Evolutionary conservation across 1,140 invertebrate genomes (phyloP), one percentile per base, ranked within the genome.

Genomic region (Popillia japonica): DNA sequence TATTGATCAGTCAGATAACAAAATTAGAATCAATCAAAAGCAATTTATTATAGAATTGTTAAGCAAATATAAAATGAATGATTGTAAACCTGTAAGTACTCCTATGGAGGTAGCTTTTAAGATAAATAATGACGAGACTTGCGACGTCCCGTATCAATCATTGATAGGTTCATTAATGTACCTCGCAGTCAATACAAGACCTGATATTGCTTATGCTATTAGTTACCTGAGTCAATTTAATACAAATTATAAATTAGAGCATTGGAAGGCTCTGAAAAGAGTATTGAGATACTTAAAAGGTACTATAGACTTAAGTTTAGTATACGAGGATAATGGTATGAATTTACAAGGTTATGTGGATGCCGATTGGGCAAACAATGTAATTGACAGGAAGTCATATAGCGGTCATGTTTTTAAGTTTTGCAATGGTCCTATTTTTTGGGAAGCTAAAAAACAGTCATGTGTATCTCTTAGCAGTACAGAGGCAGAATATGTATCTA

Each of bases 261-360:
- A 88, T 81, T 85, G 84, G 84, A 72, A n/a, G 40, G 81, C 82
- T 42, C 84, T 83, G 2, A 86, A 87, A 79, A 79, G 81, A 68
- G 83, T 89, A 4, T 76, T 88, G 6, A 76, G 82, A 27, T 88
- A 89, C 77, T 72, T 90, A 11, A 87, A 86, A 78, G 86, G 84
- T 40, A 88, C 86, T 40, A 79, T 44, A 11, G 74, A 86, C 73
- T 61, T 80, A 11, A 82, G 82, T 78, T 83, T 83, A 55, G 64
- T 41, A 48, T 79, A 81, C 77, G 77, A 42, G 17, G 17, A 75
- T n/a, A 20, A 27, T 20, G 7, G 17, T 6, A 20, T 22, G 14
- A 11, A 75, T 10, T n/a, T 74, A n/a, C 14, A n/a, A 75, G 42
- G 14, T 14, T 75, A 48, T 48, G 17, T 17, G 3, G 40, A 75